These are phyloP conservation scores for Phragmatobia fuliginosa DNA, from an alignment of 2,888 invertebrate species.

Conservation along the genomic window DNA sequence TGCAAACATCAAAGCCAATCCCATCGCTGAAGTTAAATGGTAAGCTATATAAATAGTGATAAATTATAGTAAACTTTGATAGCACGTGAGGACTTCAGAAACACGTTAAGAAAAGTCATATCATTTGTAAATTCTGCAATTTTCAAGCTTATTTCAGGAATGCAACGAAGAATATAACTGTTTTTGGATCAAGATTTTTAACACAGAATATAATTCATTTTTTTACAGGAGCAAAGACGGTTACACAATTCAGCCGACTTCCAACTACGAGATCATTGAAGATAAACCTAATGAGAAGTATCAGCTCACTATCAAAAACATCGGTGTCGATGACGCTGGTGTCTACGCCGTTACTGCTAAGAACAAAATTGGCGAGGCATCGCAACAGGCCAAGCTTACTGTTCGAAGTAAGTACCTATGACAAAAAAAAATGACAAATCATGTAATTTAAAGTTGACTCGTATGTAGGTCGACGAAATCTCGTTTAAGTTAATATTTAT, in stretches of 20 bases:
- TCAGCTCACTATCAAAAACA: constrained; percentile 90
- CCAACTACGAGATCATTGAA: constrained; percentile 86
- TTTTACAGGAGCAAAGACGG: constrained; percentile 88
- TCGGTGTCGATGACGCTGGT: constrained; percentile 91
- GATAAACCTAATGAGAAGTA: constrained; percentile 89
- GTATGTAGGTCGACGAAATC: too few relatives aligned
- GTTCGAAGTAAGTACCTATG: constrained; percentile 69
- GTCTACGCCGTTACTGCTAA: constrained; percentile 92
- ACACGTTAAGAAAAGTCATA: too few relatives aligned
- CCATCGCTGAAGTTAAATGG: constrained; percentile 96
- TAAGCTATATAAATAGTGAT: too few relatives aligned
- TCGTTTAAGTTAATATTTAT: background rate
- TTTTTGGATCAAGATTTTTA: background rate
- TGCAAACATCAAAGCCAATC: constrained; percentile 95
- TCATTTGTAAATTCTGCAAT: too few relatives aligned
- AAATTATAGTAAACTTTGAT: background rate
- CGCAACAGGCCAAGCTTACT: constrained; percentile 89
- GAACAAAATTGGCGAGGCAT: constrained; percentile 92
- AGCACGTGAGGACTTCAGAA: too few relatives aligned
- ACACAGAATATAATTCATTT: background rate
- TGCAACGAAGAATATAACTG: background rate
- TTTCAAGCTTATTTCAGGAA: background rate
- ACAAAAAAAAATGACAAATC: background rate
- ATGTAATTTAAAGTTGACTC: background rate
- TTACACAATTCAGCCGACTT: constrained; percentile 86